Base-by-base conservation (phyloP, 2,888 invertebrate genomes). In the Lordiphosa fenestrarum region DNA sequence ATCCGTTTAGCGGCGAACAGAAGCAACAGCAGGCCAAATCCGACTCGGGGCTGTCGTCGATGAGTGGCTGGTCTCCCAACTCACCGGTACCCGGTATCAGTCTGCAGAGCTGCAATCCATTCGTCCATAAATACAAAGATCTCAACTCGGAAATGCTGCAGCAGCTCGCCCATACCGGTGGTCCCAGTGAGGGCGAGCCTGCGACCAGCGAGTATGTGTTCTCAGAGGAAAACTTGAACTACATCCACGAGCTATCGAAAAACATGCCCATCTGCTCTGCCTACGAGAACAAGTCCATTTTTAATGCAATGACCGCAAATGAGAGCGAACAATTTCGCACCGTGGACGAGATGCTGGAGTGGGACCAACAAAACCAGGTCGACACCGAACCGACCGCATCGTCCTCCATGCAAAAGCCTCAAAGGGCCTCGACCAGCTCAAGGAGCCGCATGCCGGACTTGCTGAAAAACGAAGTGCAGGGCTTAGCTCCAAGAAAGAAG, bases 41-140 rank as follows among this genome's bases (percentile, higher is more conserved):
- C 1, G 96, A 96, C 88, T 96, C 96, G 0, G 96, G 96, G 0
- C 90, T 96, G 49, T 95, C 95, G 0, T 96, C 96, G 5, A 94
- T 96, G 94, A 95, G 95, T 84, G 95, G 95, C 4, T 94, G 95
- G 90, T 95, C 95, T 33, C 95, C 95, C 3, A 94, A 94, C 23
- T 95, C 95, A 0, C 95, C 95, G 0, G 25, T 65, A 4, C 33
- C 46, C 7, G 25, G 25, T 25, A 21, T 49, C 5, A 53, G 47
- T 9, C 44, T 40, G 10, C 48, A 53, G n/a, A 64, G 59, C 13
- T 52, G 42, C 10, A 81, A 70, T 62, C 65, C 58, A 2, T 67
- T 69, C 35, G 36, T 66, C 3, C 49, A 39, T 12, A 78, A 82
- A 41, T 64, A 67, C 30, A 57, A 71, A 25, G 70, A 71, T 4